Conservation (phyloP, 1,140 invertebrate genomes). For the Neodiprion pinetum region DNA sequence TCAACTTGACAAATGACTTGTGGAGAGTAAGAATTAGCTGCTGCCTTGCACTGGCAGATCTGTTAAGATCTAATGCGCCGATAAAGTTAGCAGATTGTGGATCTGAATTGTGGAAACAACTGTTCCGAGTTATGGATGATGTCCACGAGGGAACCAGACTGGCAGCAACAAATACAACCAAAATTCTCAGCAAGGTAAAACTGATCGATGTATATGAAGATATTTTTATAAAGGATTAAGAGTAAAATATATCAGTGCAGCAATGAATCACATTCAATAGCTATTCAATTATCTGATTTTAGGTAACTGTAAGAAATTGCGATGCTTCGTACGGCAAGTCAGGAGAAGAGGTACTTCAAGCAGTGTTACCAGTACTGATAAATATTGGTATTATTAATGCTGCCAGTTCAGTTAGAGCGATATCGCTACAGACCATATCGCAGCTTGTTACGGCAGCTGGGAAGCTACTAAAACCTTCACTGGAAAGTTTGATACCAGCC, state of each 20-base stretch:
- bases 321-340: slow-evolving; percentile 80
- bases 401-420: slow-evolving; percentile 79
- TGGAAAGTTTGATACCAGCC: slow-evolving; percentile 82
- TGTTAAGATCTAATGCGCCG: slow-evolving; percentile 68
- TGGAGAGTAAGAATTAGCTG: slow-evolving; percentile 92
- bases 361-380: slow-evolving; percentile 81
- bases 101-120: slow-evolving; percentile 77
- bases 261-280: slow-evolving; percentile 16
- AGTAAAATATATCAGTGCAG: slow-evolving; percentile 9
- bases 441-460: slow-evolving; percentile 84
- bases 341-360: slow-evolving; percentile 76
- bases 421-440: slow-evolving; percentile 85
- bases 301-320: slow-evolving; percentile 48
- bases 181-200: slow-evolving; percentile 79
- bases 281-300: slow-evolving; percentile 10
- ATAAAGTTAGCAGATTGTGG: slow-evolving; percentile 48
- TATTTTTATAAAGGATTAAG: slow-evolving; percentile 21
- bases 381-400: slow-evolving; percentile 80
- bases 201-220: slow-evolving; percentile 21
- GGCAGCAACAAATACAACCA: slow-evolving; percentile 79
- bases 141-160: slow-evolving; percentile 88
- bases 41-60: slow-evolving; percentile 85
- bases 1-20: slow-evolving; percentile 82
- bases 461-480: slow-evolving; percentile 77
- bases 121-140: slow-evolving; percentile 93